Conservation (phyloP, 2,888 invertebrate genomes). For the Theretra japonica region DNA sequence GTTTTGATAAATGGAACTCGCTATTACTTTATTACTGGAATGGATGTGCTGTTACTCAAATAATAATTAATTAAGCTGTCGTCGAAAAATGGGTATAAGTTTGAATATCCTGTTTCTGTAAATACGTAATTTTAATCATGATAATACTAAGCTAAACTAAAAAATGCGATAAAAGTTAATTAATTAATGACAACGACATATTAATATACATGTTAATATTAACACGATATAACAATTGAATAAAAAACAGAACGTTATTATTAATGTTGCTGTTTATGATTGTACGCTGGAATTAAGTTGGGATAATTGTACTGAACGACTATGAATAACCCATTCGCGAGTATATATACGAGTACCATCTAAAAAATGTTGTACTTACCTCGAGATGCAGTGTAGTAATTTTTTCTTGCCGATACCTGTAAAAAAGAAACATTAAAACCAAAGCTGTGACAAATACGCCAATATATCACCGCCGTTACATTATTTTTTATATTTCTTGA, state of each 20-base stretch:
- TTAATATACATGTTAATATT: too few relatives aligned
- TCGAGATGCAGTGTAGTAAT: background rate
- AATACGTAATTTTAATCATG: background rate
- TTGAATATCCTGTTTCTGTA: background rate
- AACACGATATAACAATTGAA: background rate
- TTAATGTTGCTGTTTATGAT: too few relatives aligned
- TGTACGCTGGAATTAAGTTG: too few relatives aligned
- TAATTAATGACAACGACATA: background rate
- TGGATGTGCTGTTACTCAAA: background rate
- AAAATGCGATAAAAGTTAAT: background rate
- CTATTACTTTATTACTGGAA: conserved; percentile 6
- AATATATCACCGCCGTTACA: too few relatives aligned
- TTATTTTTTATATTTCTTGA: too few relatives aligned
- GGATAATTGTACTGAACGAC: too few relatives aligned
- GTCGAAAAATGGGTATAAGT: background rate
- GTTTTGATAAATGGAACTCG: conserved; percentile 26
- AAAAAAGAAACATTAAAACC: too few relatives aligned
- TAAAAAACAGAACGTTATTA: too few relatives aligned
- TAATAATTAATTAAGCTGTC: conserved; percentile 11
- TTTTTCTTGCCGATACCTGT: too few relatives aligned
- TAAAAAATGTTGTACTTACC: background rate
- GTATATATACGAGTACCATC: too few relatives aligned
- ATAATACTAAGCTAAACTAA: background rate
- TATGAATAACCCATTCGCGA: too few relatives aligned
- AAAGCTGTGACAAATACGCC: too few relatives aligned